Conservation (phyloP, 2,888 invertebrate genomes). For the Epirrita christyi region DNA sequence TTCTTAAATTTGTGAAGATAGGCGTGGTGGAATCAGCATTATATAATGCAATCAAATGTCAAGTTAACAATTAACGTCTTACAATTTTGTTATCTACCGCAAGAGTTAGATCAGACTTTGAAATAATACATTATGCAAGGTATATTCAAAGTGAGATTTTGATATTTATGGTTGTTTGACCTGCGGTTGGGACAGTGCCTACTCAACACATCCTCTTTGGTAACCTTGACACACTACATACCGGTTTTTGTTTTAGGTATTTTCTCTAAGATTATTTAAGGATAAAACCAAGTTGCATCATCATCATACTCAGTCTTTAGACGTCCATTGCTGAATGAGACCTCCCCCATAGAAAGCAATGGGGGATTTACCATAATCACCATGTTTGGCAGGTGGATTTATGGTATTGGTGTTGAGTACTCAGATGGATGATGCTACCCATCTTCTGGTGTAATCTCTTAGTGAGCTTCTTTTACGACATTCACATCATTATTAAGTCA, state of each 20-base stretch:
- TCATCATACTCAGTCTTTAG: no score
- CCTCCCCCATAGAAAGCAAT: no score
- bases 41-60: conserved; percentile 41
- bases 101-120: conserved; percentile 15
- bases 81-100: conserved; percentile 8
- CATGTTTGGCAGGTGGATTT: no score
- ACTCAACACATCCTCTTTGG: conserved; percentile 21
- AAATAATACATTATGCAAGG: conserved; percentile 21
- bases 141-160: conserved; percentile 13
- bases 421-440: no score
- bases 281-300: no score
- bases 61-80: conserved; percentile 40
- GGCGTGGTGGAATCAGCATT: conserved; percentile 22
- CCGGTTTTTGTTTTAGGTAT: conserved; percentile 4
- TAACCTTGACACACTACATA: conserved; percentile 27
- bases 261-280: conserved; percentile 4
- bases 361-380: no score
- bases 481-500: no score
- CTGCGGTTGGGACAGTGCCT: conserved; percentile 27
- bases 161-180: conserved; percentile 28
- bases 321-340: no score
- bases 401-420: no score
- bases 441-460: no score
- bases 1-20: conserved; percentile 39
- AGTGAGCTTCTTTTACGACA: no score